A percentile compares a stretch with the other conserved stretches of the same genome.
Evolutionary conservation across 1,140 invertebrate genomes (phyloP).

Genomic region (Pissodes strobi): DNA sequence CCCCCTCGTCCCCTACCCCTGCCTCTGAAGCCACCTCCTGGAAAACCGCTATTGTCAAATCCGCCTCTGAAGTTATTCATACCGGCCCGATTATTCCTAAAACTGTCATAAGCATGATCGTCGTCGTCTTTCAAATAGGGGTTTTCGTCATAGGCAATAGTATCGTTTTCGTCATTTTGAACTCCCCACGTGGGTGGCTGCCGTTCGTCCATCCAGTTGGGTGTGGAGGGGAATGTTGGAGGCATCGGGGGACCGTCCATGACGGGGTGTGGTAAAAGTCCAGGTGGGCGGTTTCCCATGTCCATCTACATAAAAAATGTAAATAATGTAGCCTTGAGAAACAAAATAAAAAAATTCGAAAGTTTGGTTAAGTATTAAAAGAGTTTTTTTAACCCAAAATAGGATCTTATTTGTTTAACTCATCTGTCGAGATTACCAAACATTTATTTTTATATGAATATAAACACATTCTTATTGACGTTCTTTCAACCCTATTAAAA

Average conservation of each 20-base stretch:
- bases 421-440: too few relatives aligned
- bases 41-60: background rate
- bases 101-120: background rate
- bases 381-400: too few relatives aligned
- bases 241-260: background rate
- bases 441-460: too few relatives aligned
- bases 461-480: too few relatives aligned
- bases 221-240: background rate
- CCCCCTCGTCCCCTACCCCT: constrained; percentile 11
- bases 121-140: constrained; percentile 1
- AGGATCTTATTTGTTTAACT: too few relatives aligned
- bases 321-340: background rate
- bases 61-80: background rate
- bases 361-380: too few relatives aligned
- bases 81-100: background rate
- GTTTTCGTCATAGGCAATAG: background rate
- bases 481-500: too few relatives aligned
- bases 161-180: background rate
- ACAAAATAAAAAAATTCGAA: too few relatives aligned
- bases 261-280: background rate
- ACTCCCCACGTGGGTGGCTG: background rate
- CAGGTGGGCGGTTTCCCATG: background rate
- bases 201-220: background rate
- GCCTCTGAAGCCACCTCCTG: background rate
- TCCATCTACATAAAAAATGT: background rate